Evolutionary conservation across 2,113 vertebrate species (phyloP), one percentile per base, ranked within the genome.

Genomic region (Apus apus): DNA sequence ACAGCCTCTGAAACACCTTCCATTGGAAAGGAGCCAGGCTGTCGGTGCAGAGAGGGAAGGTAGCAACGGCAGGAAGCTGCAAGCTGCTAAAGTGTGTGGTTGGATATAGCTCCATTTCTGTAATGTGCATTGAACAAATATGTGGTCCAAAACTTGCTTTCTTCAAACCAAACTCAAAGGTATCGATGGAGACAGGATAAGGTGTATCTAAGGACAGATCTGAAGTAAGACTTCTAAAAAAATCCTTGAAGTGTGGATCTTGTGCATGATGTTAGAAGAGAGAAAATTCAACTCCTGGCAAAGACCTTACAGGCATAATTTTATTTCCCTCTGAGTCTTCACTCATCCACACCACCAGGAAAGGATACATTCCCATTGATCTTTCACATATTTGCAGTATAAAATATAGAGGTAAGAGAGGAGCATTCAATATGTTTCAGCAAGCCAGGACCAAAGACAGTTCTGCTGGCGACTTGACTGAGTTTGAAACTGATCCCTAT

Each of bases 11-110:
- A 43, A 83, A 53, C 13, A 19, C 6, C 19, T 48, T 58, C 17
- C 18, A 19, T 17, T 1, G 23, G n/a, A 36, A 36, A 64, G 23
- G 5, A 64, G 16, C 21, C 43, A 27, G 43, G 50, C n/a, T 54
- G 20, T 3, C 15, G 11, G 15, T 4, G 66, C 45, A 38, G 22
- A 66, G 56, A 14, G 9, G n/a, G 22, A 29, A 54, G 7, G 14
- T 5, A 27, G 13, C 12, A 20, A 45, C 34, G 26, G 30, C 8
- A 23, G 20, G 34, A 75, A 30, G 36, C n/a, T 32, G 25, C 0
- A 7, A 65, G 34, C 7, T 36, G 19, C 14, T 34, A 21, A 51
- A 72, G 38, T 6, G 6, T 1, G 1, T 1, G 3, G 20, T 15
- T 82, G 29, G 26, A 19, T 26, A 10, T 2, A 48, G 6, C 18